Base-by-base conservation (phyloP, 1,140 invertebrate species). In the Meloidogyne hapla region DNA sequence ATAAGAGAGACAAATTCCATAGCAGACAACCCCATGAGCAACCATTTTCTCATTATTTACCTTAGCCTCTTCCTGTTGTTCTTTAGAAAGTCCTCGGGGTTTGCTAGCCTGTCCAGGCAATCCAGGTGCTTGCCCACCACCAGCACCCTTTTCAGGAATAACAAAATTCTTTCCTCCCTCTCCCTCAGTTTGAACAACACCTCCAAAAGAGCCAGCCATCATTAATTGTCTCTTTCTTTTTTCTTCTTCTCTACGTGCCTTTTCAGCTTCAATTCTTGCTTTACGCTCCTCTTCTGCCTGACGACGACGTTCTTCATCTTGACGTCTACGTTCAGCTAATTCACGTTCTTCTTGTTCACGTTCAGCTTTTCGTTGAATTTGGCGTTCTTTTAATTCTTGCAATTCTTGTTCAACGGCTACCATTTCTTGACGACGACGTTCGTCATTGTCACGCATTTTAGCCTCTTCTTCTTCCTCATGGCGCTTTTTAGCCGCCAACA, bases 31-130 rank as follows among this genome's bases (percentile, higher is more conserved):
- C n/a, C n/a, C n/a, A n/a, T n/a, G n/a, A n/a, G n/a, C 3, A 4
- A 13, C 68, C 68, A 38, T 21, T 45, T 38, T 38, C 68, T 23
- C 68, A 18, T 61, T 56, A 15, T 33, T 25, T 69, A 80, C 77
- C 88, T 93, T 95, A 91, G 98, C 98, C 88, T 97, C 95, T 88
- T 96, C 96, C 84, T 98, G 89, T 89, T 99, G 96, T 89, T 99
- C 96, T 90, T 96, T 97, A 88, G 96, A 97, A 91, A 98, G 98
- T 90, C 94, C 94, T 87, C 95, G 45, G n/a, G 75, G 67, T 63
- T 76, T 73, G 56, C 26, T 21, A 21, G 56, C 64, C 40, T 78
- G 75, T 67, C 71, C 71, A 64, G 65, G 42, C 38, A 28, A 25
- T 70, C 66, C 74, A 21, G 23, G 40, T 61, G 38, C 42, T 64